Evolutionary conservation across 2,888 invertebrate species (phyloP), one percentile per base, ranked within the genome.

Genomic region (Isoperla grammatica): DNA sequence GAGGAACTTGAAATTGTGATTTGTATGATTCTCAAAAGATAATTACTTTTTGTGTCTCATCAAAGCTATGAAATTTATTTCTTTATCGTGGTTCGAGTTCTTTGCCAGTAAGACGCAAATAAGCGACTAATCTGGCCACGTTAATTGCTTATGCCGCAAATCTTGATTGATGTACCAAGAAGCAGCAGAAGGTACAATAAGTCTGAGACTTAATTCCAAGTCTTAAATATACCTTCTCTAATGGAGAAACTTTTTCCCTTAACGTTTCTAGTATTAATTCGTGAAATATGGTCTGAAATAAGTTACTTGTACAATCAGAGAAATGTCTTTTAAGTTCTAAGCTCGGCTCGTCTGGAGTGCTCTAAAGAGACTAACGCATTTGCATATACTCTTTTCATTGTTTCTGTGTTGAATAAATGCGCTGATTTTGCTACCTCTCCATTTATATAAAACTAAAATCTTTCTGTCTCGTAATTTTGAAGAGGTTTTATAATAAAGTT

Each of bases 21-120:
- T 45, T 45, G 45, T 45, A 11, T 15, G 45, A 45, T 15, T 45
- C 17, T 45, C 4, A 45, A 17, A 45, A 45, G 45, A 45, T 45
- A 45, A 45, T 45, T 45, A 45, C 45, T 45, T 45, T 45, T 19
- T 45, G 19, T 45, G 17, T 45, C 45, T 45, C 45, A 45, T 45
- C 45, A 45, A 45, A 45, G 17, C 29, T 45, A 17, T 45, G 11
- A 15, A 45, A 45, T 45, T 45, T 45, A 45, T 45, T 45, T 45
- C 45, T 45, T 45, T 45, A 15, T 19, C 45, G 3, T 40, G 17
- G 15, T 45, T 19, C 8, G 29, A 29, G 17, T 45, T 45, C 45
- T 17, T 45, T 19, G 19, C 45, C 17, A 45, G 8, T 8, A 29
- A 29, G 45, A 13, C 15, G 45, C 45, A 45, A 45, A 45, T 45